Percentiles rank a stretch among this genome's conserved stretches.
These are phyloP conservation scores for Catharus ustulatus DNA, from an alignment of 2,797 vertebrate genomes.

Conservation along the genomic window DNA sequence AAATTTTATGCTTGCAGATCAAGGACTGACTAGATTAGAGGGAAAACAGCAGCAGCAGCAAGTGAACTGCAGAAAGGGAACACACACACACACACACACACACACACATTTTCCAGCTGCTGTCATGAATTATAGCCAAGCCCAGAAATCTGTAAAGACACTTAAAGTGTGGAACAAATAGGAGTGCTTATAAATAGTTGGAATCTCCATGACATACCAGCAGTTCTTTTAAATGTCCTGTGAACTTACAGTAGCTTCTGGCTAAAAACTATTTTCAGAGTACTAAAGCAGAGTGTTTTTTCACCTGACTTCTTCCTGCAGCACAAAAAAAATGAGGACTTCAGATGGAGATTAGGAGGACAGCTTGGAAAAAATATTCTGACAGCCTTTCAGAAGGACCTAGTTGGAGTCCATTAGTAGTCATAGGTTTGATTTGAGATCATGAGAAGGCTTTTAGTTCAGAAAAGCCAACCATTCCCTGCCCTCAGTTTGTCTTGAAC, in stretches of 20 bases:
- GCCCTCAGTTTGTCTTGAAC: background rate
- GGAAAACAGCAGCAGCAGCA: background rate
- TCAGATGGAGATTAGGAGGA: background rate
- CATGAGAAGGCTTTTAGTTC: constrained; percentile 34
- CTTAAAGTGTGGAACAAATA: background rate
- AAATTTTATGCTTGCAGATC: background rate
- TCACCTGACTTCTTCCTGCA: background rate
- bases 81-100: too few relatives aligned
- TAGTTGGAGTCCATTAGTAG: constrained; percentile 33
- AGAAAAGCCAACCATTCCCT: background rate
- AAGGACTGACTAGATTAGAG: background rate
- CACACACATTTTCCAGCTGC: background rate
- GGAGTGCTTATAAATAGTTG: background rate
- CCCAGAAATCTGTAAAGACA: constrained; percentile 2
- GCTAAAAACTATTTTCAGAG: constrained; percentile 6
- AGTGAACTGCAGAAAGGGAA: background rate
- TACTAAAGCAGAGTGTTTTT: background rate
- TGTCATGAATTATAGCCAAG: background rate
- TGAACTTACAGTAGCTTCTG: constrained; percentile 28
- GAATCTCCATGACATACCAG: background rate
- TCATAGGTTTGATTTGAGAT: constrained; percentile 26
- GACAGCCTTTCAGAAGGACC: background rate
- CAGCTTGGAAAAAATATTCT: background rate
- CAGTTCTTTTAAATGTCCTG: constrained; percentile 25
- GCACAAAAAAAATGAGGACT: background rate